Conservation (phyloP, 2,113 vertebrate genomes). For the Accipiter virgatus region DNA sequence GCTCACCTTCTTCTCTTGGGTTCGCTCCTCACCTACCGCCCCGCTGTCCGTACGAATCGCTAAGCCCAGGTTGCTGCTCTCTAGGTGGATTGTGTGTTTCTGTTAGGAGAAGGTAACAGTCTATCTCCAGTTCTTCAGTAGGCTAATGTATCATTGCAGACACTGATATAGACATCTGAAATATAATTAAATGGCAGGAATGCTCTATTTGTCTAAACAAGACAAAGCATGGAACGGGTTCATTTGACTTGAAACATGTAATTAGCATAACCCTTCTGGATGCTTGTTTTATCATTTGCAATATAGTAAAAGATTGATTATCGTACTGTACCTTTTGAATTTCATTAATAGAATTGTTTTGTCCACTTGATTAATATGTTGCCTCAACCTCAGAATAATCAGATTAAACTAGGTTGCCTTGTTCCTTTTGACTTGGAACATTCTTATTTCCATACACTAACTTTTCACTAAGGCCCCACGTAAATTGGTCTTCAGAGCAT, state of each 20-base stretch:
- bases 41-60: rapidly evolving
- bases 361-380: constrained; percentile 68
- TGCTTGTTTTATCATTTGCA: constrained; percentile 70
- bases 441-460: not conserved
- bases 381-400: constrained; percentile 38
- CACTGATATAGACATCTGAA: constrained; percentile 30
- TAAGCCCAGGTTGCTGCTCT: not conserved
- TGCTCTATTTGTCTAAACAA: constrained; percentile 50
- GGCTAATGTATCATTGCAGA: constrained; percentile 28
- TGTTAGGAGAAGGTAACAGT: not conserved
- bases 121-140: not conserved
- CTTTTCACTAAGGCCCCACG: not conserved
- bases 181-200: constrained; percentile 40
- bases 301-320: constrained; percentile 66
- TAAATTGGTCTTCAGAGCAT: not conserved
- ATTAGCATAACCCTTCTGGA: constrained; percentile 68
- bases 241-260: constrained; percentile 62
- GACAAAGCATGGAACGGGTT: constrained; percentile 43
- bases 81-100: not conserved
- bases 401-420: constrained; percentile 18
- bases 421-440: not conserved
- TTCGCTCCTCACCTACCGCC: rapidly evolving
- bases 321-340: constrained; percentile 56
- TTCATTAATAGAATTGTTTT: constrained; percentile 70
- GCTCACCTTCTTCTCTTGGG: not conserved